phyloP scores from a whole-genome alignment of 2,797 vertebrate species.

The Pteropus rufus region DNA sequence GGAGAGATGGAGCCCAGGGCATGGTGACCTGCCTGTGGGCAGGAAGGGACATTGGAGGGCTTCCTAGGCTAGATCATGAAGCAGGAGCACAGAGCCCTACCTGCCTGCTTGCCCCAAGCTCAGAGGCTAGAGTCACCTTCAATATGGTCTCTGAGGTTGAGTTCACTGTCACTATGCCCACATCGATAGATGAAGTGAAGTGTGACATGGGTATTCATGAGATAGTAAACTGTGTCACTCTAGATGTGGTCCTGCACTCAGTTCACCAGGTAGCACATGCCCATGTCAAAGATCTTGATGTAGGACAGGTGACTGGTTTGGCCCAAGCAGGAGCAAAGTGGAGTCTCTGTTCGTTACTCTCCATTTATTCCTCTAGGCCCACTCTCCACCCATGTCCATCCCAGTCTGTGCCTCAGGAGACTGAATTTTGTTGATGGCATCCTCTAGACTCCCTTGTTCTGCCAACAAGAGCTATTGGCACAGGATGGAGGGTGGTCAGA shows the following conservation, averaged over 20 bases:
- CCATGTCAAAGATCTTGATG: conserved; percentile 94
- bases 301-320: conserved; percentile 87
- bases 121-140: conserved; percentile 90
- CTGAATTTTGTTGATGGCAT: neutral
- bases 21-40: neutral
- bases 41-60: neutral
- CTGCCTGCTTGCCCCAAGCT: conserved; percentile 82
- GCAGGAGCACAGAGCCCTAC: neutral
- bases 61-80: neutral
- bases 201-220: conserved; percentile 94
- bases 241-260: conserved; percentile 92
- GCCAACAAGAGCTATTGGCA: neutral
- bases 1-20: neutral
- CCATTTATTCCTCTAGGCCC: neutral
- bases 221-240: conserved; percentile 92
- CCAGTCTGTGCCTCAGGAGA: neutral
- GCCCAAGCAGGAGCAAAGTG: neutral
- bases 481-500: fast-evolving
- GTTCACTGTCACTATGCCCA: conserved; percentile 92
- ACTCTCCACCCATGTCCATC: too few species aligned
- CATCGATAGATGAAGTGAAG: conserved; percentile 91
- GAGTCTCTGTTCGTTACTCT: neutral
- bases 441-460: neutral
- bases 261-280: conserved; percentile 90
- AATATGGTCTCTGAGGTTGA: conserved; percentile 90